phyloP scores from a whole-genome alignment of 2,888 invertebrate genomes.

The Sepioteuthis lessoniana region DNA sequence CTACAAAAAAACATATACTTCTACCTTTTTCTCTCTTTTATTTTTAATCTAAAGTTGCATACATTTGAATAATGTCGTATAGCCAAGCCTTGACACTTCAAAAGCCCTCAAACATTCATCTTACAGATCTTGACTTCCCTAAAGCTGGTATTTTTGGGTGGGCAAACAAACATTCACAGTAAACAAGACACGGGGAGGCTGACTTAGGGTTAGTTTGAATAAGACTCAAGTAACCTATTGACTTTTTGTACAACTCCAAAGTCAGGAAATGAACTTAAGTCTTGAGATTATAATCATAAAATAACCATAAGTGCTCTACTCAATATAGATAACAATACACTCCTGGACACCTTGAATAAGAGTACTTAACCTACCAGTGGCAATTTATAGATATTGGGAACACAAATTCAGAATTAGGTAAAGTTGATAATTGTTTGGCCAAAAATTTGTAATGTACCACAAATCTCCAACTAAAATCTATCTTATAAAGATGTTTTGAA shows the following conservation, averaged over 20 bases:
- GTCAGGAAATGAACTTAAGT: constrained; percentile 33
- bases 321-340: background rate
- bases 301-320: background rate
- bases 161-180: background rate
- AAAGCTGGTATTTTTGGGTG: background rate
- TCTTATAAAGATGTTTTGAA: too few species aligned
- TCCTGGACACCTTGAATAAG: background rate
- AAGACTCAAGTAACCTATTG: constrained; percentile 33
- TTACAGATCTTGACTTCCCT: background rate
- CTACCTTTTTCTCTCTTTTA: background rate
- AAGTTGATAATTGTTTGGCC: too few species aligned
- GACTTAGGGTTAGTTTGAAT: background rate
- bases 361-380: too few species aligned
- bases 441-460: too few species aligned
- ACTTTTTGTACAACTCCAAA: background rate
- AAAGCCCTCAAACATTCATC: constrained; percentile 33
- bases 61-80: background rate
- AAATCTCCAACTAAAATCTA: too few species aligned
- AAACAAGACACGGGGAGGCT: background rate
- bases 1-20: background rate
- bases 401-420: too few species aligned
- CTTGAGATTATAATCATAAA: background rate
- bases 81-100: background rate
- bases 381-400: too few species aligned
- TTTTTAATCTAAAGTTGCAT: background rate